Evolutionary conservation across 2,888 invertebrate genomes (phyloP).

Genomic region (Eristalis arbustorum): DNA sequence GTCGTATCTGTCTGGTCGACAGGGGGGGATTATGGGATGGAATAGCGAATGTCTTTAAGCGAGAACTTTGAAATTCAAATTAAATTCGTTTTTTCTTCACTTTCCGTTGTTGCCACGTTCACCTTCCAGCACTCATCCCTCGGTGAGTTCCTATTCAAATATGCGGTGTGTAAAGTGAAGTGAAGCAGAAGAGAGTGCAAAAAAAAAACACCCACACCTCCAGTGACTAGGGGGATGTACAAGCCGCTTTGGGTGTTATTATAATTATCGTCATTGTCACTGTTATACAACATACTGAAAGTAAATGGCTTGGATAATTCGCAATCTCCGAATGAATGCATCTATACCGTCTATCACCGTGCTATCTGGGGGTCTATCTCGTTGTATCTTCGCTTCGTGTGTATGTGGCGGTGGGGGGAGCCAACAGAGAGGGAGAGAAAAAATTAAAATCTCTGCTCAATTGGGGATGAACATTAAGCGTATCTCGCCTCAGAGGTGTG

Average conservation of each 20-base stretch:
- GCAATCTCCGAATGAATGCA: conserved; percentile 41
- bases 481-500: conserved; percentile 1
- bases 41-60: conserved; percentile 19
- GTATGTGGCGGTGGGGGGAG: background rate
- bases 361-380: background rate
- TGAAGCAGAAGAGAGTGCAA: conserved; percentile 23
- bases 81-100: conserved; percentile 14
- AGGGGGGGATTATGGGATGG: too few species aligned
- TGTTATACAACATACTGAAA: conserved; percentile 43
- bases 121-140: conserved; percentile 1
- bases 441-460: conserved; percentile 52
- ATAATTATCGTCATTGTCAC: conserved; percentile 63
- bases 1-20: conserved; percentile 8
- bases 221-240: background rate
- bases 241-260: conserved; percentile 42
- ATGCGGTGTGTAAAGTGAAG: conserved; percentile 45
- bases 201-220: conserved; percentile 13
- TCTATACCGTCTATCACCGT: background rate
- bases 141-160: background rate
- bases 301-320: conserved; percentile 66
- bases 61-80: conserved; percentile 65
- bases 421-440: conserved; percentile 4
- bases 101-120: background rate
- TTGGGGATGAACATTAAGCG: conserved; percentile 47
- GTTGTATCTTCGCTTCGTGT: background rate